Evolutionary conservation across 2,113 vertebrate genomes (phyloP).

Genomic region (Petromus typicus): DNA sequence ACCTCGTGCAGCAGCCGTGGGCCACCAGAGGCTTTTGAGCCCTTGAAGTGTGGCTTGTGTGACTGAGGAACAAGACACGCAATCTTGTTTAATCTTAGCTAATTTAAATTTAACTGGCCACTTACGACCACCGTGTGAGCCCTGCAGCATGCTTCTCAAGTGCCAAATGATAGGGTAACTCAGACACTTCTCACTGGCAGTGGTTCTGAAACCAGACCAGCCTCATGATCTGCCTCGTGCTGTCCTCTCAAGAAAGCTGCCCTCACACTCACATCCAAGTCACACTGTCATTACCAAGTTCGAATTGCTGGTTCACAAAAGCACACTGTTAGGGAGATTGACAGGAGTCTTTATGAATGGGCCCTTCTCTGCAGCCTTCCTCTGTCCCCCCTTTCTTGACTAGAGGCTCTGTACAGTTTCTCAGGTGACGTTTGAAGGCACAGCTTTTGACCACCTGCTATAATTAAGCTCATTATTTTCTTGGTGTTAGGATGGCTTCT

Average conservation of each 20-base stretch:
- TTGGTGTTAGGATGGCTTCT: neutral
- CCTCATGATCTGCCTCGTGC: fast-evolving
- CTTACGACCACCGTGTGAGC: neutral
- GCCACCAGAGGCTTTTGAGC: neutral
- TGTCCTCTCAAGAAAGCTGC: neutral
- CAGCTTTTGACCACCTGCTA: neutral
- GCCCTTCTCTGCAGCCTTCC: neutral
- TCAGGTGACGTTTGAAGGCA: neutral
- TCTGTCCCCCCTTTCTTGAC: fast-evolving
- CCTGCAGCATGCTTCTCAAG: neutral
- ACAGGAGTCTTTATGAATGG: neutral
- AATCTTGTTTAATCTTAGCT: neutral
- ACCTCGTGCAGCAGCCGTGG: too few relatives aligned
- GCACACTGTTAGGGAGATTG: neutral
- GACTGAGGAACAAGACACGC: neutral
- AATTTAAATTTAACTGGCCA: neutral
- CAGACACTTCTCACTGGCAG: neutral
- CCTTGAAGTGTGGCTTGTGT: neutral
- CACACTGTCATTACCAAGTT: neutral
- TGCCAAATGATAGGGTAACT: too few relatives aligned
- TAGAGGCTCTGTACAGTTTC: neutral
- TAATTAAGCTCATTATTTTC: neutral
- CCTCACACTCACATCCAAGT: neutral
- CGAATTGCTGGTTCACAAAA: neutral
- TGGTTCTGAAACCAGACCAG: neutral